These are phyloP conservation scores for Temnothorax ravouxi DNA, from an alignment of 2,888 invertebrate species.

Conservation along the genomic window DNA sequence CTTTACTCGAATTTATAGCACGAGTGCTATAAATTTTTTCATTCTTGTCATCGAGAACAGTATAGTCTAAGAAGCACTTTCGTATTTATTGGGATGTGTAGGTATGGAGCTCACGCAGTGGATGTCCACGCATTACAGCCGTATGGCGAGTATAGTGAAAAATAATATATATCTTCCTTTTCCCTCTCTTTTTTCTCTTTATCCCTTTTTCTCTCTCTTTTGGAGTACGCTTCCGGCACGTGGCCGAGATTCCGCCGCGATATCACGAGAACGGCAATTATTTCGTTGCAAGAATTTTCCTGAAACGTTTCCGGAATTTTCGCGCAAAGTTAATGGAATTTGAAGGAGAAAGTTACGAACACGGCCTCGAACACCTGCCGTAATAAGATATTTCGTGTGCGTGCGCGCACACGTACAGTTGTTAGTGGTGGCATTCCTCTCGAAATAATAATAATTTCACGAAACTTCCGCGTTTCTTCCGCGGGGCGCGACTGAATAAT, in stretches of 20 bases:
- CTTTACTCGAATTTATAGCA: neutral
- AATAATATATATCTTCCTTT: conserved; percentile 19
- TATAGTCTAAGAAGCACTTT: conserved; percentile 21
- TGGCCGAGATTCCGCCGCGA: conserved; percentile 58
- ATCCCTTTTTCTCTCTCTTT: neutral
- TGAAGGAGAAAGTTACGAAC: conserved; percentile 57
- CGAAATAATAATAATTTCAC: conserved; percentile 51
- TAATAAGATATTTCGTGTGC: conserved; percentile 46
- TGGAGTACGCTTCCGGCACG: conserved; percentile 41
- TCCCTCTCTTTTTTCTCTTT: neutral
- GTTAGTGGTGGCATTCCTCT: conserved; percentile 40
- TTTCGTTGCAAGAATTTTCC: conserved; percentile 59
- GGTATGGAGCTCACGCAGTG: conserved; percentile 8
- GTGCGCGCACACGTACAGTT: conserved; percentile 43
- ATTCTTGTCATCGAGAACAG: neutral
- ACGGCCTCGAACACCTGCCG: conserved; percentile 56
- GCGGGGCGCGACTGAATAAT: conserved; percentile 46
- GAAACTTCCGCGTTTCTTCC: conserved; percentile 38
- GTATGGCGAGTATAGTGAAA: conserved; percentile 21
- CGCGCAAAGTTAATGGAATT: conserved; percentile 61
- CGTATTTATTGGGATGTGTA: conserved; percentile 17
- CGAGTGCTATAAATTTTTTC: conserved; percentile 4
- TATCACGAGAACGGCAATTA: conserved; percentile 58
- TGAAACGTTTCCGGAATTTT: conserved; percentile 58
- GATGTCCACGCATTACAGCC: conserved; percentile 24